Base-by-base conservation (phyloP, 92 coral and sea anemone species). In the Meandrina meandrites region DNA sequence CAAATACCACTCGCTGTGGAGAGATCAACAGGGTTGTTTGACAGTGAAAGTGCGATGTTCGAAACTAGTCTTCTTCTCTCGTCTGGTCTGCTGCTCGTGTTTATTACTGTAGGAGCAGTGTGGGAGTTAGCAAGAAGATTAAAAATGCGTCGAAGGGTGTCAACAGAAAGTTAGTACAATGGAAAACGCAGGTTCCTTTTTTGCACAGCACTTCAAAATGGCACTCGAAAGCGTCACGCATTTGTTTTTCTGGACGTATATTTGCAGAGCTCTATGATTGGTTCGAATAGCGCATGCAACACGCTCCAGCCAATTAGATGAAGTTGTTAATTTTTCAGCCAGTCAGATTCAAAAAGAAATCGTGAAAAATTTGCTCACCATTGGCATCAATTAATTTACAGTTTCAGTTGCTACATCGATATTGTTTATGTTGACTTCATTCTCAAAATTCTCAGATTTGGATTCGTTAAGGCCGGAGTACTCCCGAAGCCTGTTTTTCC, bases 1-100 rank as follows among this genome's bases (percentile, higher is more conserved):
- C 8, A 69, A 12, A n/a, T 70, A 54, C 86, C 86, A 13, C 86
- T 83, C 19, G 86, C 86, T 32, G 86, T 83, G 24, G 86, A 70
- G 68, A 70, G 86, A 70, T 70, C 86, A 48, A 73, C 79, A 7
- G 86, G 86, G 5, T 71, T 72, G 79, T 51, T 83, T 53, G 86
- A 83, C 48, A 83, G 67, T 36, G 68, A 83, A 53, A 22, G 66
- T 50, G 27, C 86, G 28, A 19, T 35, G 51, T 83, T 28, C 70
- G 13, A 73, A 32, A 21, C 67, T 21, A 48, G n/a, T 16, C 17
- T 83, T 30, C 1, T 19, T 9, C 7, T 51, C 32, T 71, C 79
- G 57, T 83, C 78, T 32, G 69, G 32, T 51, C 16, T 70, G 48
- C 2, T 83, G 22, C 15, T 72, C 17, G 79, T 53, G 69, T 54